phyloP scores from a whole-genome alignment of 2,797 vertebrate genomes.

The Telmatherina bonti region DNA sequence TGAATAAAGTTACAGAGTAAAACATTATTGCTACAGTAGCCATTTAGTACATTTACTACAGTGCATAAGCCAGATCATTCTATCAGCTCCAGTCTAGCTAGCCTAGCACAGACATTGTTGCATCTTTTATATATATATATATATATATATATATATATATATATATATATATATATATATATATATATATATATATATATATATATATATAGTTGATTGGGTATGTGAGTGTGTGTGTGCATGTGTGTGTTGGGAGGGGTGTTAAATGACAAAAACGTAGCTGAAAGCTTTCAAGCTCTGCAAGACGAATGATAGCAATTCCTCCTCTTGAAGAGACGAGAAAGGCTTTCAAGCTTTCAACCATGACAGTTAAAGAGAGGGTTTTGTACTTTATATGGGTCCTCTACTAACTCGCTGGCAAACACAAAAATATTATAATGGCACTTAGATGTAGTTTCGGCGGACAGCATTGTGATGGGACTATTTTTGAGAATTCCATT shows the following conservation, averaged over 20 bases:
- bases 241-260: too few species aligned
- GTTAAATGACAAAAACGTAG: slow-evolving; percentile 25
- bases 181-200: slow-evolving; percentile 14
- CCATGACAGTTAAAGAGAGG: slow-evolving; percentile 72
- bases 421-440: slow-evolving; percentile 47
- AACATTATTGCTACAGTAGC: not conserved
- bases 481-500: slow-evolving; percentile 31
- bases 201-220: too few species aligned
- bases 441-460: slow-evolving; percentile 52
- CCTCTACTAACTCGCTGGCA: slow-evolving; percentile 47
- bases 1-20: not conserved
- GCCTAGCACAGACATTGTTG: not conserved
- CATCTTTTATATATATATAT: too few species aligned
- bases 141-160: too few species aligned
- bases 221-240: not conserved
- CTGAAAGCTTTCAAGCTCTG: slow-evolving; percentile 64
- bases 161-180: too few species aligned
- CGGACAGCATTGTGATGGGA: not conserved
- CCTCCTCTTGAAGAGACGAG: slow-evolving; percentile 54
- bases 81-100: not conserved
- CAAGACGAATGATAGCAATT: slow-evolving; percentile 69
- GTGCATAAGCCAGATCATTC: not conserved
- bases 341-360: slow-evolving; percentile 74
- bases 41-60: not conserved
- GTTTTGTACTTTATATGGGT: slow-evolving; percentile 54